Evolutionary conservation across 2,797 vertebrate genomes (phyloP), one percentile per base, ranked within the genome.

Genomic region (Dicrostonyx torquatus): DNA sequence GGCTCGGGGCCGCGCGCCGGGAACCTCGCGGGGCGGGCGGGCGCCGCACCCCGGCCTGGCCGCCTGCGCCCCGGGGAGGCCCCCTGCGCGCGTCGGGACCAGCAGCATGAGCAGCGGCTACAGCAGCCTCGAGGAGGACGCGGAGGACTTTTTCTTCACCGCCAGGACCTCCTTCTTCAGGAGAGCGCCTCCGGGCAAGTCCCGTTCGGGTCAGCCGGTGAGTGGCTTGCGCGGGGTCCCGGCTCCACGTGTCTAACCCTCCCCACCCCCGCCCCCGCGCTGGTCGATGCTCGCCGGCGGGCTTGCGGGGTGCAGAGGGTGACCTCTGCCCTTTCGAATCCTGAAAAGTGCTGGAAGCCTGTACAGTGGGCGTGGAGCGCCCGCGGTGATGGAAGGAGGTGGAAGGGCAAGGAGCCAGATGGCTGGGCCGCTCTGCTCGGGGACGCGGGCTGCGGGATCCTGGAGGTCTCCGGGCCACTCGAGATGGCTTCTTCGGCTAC

Each of bases 31-130:
- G 87, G 93, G 77, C 37, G 76, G 94, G 31, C 78, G 91, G 91
- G 95, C 94, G 79, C 72, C 48, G 92, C 95, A 87, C 93, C 93
- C 97, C 96, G 86, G 93, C 97, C 66, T 94, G 89, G 93, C 87
- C 58, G 97, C 94, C 87, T 90, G 94, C 75, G 95, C 91, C 97
- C 88, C 0, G 55, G 90, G 91, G 75, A 92, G 89, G 90, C 91
- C 4, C 80, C 48, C 62, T 64, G 91, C 75, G 94, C 89, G 85
- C 79, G 94, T 97, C 99, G 99, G 99, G 99, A 99, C 99, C 99
- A 99, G 99, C 99, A 99, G 99, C 97, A 99, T 99, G 99, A 99
- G 99, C 98, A 99, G 99, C 98, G 99, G 99, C 76, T 99, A 99
- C 99, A 99, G 99, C 96, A 99, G 99, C 97, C 98, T 99, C 98